Conservation (phyloP, 2,888 invertebrate species). For the Lithophane ornitopus region DNA sequence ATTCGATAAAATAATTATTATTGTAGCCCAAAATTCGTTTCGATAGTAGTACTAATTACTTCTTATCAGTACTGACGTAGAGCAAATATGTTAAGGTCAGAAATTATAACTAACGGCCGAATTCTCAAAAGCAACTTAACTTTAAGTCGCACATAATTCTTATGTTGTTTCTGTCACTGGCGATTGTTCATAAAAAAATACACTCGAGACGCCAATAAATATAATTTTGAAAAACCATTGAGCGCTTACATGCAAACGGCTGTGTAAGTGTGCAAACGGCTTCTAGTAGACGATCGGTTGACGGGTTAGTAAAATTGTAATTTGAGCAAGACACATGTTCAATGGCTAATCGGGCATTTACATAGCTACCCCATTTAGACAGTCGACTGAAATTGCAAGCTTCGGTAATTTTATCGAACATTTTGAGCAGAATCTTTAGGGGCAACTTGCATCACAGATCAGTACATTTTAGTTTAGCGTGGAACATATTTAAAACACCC, state of each 20-base stretch:
- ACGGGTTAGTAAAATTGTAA: background rate
- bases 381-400: background rate
- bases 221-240: no score
- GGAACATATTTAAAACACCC: background rate
- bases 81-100: conserved; percentile 10
- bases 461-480: background rate
- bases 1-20: conserved; percentile 6
- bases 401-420: background rate
- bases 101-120: background rate
- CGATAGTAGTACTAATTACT: conserved; percentile 8
- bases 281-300: no score
- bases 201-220: no score
- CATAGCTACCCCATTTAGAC: background rate
- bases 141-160: background rate
- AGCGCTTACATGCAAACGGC: no score
- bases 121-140: background rate
- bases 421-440: background rate
- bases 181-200: no score
- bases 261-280: no score
- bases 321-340: background rate
- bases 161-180: background rate
- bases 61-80: background rate
- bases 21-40: background rate
- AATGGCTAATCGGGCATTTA: background rate
- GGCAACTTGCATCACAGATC: no score